phyloP scores from a whole-genome alignment of 2,888 invertebrate species.

The Muschampia plurimacula region DNA sequence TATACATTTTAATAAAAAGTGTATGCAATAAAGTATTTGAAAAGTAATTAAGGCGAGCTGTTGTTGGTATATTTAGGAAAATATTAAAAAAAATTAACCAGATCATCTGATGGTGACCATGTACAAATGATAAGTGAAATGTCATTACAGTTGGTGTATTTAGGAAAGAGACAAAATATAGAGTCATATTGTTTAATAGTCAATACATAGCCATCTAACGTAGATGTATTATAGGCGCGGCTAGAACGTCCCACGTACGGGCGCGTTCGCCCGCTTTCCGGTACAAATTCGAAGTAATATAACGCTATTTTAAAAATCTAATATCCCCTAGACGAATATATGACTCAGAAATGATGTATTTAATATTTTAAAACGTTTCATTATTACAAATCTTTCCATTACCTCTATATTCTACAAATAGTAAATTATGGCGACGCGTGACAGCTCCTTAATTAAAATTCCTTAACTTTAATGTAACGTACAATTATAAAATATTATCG shows the following conservation, averaged over 20 bases:
- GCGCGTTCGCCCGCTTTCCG: conserved; percentile 63
- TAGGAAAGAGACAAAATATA: conserved; percentile 72
- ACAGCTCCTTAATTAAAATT: conserved; percentile 61
- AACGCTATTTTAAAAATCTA: conserved; percentile 66
- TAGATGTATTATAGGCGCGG: conserved; percentile 70
- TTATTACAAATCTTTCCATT: conserved; percentile 68
- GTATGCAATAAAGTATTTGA: conserved; percentile 73
- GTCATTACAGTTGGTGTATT: conserved; percentile 63
- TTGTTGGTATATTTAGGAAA: conserved; percentile 86
- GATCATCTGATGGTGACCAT: conserved; percentile 90
- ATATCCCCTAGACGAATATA: conserved; percentile 64
- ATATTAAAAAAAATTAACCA: conserved; percentile 80
- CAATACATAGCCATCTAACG: conserved; percentile 79
- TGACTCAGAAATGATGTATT: conserved; percentile 65
- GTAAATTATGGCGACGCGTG: conserved; percentile 72
- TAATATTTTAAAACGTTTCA: conserved; percentile 70
- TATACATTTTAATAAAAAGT: conserved; percentile 74
- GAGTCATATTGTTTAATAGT: conserved; percentile 77
- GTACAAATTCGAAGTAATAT: conserved; percentile 74
- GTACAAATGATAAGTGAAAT: conserved; percentile 86
- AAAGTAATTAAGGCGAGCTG: conserved; percentile 74
- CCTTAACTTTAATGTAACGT: conserved; percentile 39
- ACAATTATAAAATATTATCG: conserved; percentile 34
- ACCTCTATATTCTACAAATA: conserved; percentile 78
- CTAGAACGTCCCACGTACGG: conserved; percentile 57